Evolutionary conservation across 2,888 invertebrate species (phyloP).

Genomic region (Dione juno): DNA sequence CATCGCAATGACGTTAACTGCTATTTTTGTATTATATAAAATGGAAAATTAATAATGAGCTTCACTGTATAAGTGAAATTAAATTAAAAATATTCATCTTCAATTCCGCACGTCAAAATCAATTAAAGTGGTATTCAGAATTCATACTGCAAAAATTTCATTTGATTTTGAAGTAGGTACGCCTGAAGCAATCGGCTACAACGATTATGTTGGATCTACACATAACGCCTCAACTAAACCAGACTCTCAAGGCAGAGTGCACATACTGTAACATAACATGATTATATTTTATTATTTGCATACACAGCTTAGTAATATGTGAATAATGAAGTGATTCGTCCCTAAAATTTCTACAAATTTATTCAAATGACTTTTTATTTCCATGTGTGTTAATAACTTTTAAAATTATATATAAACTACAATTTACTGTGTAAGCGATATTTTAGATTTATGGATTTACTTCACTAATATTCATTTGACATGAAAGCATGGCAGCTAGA

Average conservation of each 20-base stretch:
- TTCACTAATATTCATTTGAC: constrained; percentile 15
- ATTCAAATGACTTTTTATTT: too few species aligned
- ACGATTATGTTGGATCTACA: constrained; percentile 14
- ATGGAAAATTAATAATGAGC: too few species aligned
- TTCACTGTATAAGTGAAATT: too few species aligned
- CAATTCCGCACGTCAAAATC: neutral
- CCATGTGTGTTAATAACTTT: neutral
- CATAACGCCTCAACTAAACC: neutral
- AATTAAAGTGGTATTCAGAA: constrained; percentile 4
- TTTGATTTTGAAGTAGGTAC: constrained; percentile 6
- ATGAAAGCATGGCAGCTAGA: neutral
- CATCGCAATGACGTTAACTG: neutral
- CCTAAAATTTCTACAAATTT: too few species aligned
- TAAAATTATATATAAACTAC: neutral
- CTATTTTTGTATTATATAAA: too few species aligned
- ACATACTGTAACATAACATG: neutral
- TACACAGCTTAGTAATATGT: neutral
- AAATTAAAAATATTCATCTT: too few species aligned
- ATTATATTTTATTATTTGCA: neutral
- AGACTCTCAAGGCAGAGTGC: constrained; percentile 6
- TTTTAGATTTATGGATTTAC: neutral
- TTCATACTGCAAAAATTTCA: constrained; percentile 17
- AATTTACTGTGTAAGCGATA: neutral
- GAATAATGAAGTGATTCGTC: too few species aligned
- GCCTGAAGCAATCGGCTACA: constrained; percentile 15